phyloP scores from a whole-genome alignment of 2,113 vertebrate genomes.

The Hemicordylus capensis region DNA sequence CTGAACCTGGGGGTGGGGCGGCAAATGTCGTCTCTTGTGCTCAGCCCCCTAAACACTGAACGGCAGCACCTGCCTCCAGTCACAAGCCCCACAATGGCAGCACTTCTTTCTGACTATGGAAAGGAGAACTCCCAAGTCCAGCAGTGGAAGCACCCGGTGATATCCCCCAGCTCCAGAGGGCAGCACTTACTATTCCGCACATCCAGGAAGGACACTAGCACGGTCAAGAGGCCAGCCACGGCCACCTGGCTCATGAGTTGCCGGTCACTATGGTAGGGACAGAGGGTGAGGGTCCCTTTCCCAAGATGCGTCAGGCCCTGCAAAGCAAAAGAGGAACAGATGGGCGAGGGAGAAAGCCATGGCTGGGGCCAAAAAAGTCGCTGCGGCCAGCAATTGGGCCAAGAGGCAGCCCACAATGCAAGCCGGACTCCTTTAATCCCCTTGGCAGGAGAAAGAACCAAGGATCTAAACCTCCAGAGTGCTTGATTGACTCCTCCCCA shows the following conservation, averaged over 20 bases:
- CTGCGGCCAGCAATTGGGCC: background rate
- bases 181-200: constrained; percentile 94
- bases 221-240: constrained; percentile 92
- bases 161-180: background rate
- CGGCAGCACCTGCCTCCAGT: background rate
- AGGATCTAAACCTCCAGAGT: background rate
- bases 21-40: background rate
- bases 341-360: background rate
- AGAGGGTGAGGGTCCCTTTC: constrained; percentile 97
- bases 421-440: background rate
- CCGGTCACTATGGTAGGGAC: constrained; percentile 97
- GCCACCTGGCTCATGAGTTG: constrained; percentile 99
- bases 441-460: background rate
- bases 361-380: no score
- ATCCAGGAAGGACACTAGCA: constrained; percentile 96
- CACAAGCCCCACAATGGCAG: background rate
- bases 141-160: background rate
- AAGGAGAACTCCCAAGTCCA: background rate
- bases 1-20: background rate
- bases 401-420: background rate
- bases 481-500: background rate
- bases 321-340: background rate
- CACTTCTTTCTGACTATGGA: background rate
- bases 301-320: constrained; percentile 98
- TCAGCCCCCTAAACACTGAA: background rate